phyloP scores from a whole-genome alignment of 2,888 invertebrate species.

The Hirtodrosophila confusa region DNA sequence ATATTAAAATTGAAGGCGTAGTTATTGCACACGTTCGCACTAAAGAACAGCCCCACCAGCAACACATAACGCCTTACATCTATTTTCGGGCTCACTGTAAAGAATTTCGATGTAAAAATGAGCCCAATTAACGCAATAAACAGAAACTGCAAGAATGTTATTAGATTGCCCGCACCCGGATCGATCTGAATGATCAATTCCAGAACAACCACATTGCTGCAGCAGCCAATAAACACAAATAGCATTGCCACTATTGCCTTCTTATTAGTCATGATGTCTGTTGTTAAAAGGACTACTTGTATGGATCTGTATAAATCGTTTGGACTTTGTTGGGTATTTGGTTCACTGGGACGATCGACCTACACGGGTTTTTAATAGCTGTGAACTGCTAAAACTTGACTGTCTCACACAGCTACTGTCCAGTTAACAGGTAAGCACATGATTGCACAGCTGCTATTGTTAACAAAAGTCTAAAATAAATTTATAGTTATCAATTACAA shows the following conservation, averaged over 20 bases:
- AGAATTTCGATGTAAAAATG: conserved; percentile 92
- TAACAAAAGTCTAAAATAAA: not conserved
- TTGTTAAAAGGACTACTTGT: too few relatives aligned
- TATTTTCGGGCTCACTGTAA: conserved; percentile 90
- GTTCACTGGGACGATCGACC: not conserved
- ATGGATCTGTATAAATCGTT: too few relatives aligned
- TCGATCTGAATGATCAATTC: conserved; percentile 94
- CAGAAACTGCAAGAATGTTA: conserved; percentile 96
- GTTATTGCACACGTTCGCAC: conserved; percentile 95
- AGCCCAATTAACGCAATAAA: conserved; percentile 96
- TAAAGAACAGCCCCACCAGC: conserved; percentile 94
- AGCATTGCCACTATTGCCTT: conserved; percentile 88
- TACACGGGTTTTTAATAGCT: not conserved
- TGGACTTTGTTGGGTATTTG: too few relatives aligned
- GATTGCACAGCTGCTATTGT: conserved; percentile 16
- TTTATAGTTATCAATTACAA: not conserved
- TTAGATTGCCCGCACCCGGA: conserved; percentile 95
- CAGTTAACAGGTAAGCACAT: not conserved
- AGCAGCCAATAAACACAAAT: conserved; percentile 93
- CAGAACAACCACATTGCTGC: conserved; percentile 93
- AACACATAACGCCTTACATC: conserved; percentile 91
- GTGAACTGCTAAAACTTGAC: not conserved
- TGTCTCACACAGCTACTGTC: not conserved
- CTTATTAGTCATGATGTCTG: conserved; percentile 9
- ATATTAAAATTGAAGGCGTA: conserved; percentile 98